Evolutionary conservation across 2,888 invertebrate species (phyloP), one percentile per base, ranked within the genome.

Genomic region (Malthinus seriepunctatus): DNA sequence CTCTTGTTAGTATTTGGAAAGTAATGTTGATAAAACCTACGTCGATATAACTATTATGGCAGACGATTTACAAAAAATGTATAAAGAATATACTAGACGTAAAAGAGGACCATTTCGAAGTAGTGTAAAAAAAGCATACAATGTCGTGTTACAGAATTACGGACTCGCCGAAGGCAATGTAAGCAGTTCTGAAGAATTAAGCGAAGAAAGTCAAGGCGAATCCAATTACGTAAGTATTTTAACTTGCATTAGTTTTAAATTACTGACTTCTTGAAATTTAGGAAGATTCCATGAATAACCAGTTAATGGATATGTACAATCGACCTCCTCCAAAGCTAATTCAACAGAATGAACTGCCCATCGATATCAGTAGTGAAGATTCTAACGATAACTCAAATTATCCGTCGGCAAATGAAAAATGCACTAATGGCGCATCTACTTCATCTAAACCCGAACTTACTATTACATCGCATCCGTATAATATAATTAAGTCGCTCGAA

Each of bases 21-120:
- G 88, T 69, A 90, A 92, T 80, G 88, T 88, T 62, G 88, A 90
- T 70, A 88, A 90, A 78, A 88, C 88, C 6, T 90, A 88, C 75
- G 86, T 93, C 65, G 91, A 93, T 82, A 88, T 93, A 56, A 87
- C 88, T 73, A 86, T 88, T 73, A 92, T 94, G 90, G 90, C 92
- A 68, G 89, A 89, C 75, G 85, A 86, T 68, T 82, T 94, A 51
- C 90, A 90, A 80, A 85, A 83, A 69, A 86, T 85, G 68, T 87
- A 86, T 72, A 82, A 87, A 53, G 94, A 95, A 72, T 95, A 95
- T 80, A 84, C 85, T 56, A 87, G 88, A 71, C 88, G 90, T 71
- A 93, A 93, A 79, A 84, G 88, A 60, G 85, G 82, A 55, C 89
- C 89, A n/a, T 93, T 95, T 76, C 84, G 88, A 72, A 83, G 85